Percentiles rank a stretch among this genome's conserved stretches.
Conservation (phyloP, 2,797 vertebrate genomes). For the Pangasius sanitwongsei region DNA sequence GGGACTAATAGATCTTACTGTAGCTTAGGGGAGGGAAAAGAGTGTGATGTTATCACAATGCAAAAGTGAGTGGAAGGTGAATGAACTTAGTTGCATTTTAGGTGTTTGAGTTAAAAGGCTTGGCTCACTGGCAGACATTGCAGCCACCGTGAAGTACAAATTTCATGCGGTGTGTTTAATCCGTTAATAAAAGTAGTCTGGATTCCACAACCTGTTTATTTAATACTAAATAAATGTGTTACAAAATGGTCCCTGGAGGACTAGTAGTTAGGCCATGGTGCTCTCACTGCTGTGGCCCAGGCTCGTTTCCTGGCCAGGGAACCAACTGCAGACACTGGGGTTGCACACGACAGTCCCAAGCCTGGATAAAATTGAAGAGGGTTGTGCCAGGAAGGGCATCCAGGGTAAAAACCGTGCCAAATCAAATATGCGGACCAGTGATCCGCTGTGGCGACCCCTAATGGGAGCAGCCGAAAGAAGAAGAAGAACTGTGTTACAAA, state of each 20-base stretch:
- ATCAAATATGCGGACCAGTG: too few species aligned
- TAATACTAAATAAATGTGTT: neutral
- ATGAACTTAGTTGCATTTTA: constrained; percentile 28
- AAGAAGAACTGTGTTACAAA: neutral
- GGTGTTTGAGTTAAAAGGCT: neutral
- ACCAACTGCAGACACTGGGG: too few species aligned
- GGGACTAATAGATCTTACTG: constrained; percentile 72
- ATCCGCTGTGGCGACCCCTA: too few species aligned
- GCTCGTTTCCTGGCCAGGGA: too few species aligned
- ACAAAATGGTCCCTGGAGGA: too few species aligned
- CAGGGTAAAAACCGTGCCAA: too few species aligned
- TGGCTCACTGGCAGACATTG: neutral
- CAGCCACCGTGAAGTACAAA: neutral
- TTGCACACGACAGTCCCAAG: too few species aligned
- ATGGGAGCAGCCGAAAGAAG: too few species aligned
- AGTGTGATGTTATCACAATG: constrained; percentile 54
- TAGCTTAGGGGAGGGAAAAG: constrained; percentile 59
- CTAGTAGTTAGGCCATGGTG: too few species aligned
- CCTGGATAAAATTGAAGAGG: too few species aligned
- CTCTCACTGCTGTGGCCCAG: too few species aligned
- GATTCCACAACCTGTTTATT: neutral
- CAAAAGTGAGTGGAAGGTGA: constrained; percentile 52
- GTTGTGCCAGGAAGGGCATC: too few species aligned
- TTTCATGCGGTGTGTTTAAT: neutral
- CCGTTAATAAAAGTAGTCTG: neutral